A percentile compares a stretch with the other conserved stretches of the same genome.
Evolutionary conservation across 2,888 invertebrate genomes (phyloP).

Genomic region (Metopia argyrocephala): DNA sequence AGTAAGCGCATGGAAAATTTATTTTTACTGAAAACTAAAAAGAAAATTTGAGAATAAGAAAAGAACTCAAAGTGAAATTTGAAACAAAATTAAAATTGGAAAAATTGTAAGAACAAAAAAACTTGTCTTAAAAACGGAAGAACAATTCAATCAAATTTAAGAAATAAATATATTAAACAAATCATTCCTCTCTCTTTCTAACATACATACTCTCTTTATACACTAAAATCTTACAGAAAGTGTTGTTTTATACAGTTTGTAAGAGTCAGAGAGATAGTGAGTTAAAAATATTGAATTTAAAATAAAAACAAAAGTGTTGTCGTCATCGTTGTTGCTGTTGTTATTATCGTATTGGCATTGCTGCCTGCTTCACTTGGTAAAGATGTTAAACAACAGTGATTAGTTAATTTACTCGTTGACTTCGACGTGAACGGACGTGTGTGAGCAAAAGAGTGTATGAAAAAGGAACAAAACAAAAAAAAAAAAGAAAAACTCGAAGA

Average conservation of each 20-base stretch:
- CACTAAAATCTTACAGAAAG: neutral
- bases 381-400: conserved; percentile 76
- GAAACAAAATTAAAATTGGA: neutral
- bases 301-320: conserved; percentile 29
- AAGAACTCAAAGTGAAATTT: neutral
- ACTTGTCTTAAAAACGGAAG: neutral
- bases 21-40: neutral
- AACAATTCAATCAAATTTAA: neutral
- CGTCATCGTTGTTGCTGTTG: conserved; percentile 62
- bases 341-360: conserved; percentile 56
- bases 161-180: neutral
- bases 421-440: conserved; percentile 78
- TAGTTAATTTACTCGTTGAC: conserved; percentile 78
- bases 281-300: neutral
- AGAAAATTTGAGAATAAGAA: neutral
- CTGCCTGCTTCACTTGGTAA: conserved; percentile 72
- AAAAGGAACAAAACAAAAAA: conserved; percentile 25
- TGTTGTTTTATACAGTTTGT: neutral
- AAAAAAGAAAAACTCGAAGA: conserved; percentile 33
- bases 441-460: conserved; percentile 61
- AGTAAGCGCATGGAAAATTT: conserved; percentile 33
- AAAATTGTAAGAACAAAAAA: neutral
- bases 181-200: neutral
- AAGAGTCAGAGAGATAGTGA: neutral
- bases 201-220: conserved; percentile 9